Conservation (phyloP, 2,797 vertebrate genomes). For the Pelochelys cantorii region DNA sequence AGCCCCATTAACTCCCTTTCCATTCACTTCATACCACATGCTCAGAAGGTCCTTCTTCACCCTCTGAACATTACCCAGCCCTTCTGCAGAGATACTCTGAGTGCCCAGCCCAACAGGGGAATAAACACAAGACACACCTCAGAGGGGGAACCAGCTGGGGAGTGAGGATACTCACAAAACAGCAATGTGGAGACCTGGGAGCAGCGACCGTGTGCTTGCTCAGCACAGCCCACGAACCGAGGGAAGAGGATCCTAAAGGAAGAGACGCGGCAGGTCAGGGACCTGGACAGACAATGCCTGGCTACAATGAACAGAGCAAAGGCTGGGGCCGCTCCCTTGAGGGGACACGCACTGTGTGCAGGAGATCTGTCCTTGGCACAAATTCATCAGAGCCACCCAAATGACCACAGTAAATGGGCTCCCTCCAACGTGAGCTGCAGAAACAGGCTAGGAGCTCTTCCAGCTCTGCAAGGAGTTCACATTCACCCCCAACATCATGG, state of each 20-base stretch:
- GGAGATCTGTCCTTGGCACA: neutral
- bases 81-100: neutral
- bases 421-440: neutral
- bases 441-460: neutral
- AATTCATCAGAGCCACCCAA: neutral
- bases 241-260: neutral
- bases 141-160: neutral
- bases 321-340: neutral
- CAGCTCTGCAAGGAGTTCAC: neutral
- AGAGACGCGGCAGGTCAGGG: neutral
- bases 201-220: neutral
- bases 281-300: neutral
- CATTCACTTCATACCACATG: neutral
- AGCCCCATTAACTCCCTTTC: neutral
- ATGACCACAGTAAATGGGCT: neutral
- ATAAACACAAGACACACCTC: neutral
- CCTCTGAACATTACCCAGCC: neutral
- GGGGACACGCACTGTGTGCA: neutral
- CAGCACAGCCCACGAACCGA: neutral
- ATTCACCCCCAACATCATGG: neutral
- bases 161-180: neutral
- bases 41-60: neutral
- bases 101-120: rapidly evolving
- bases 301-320: neutral
- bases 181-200: neutral